Conservation (phyloP, 2,113 vertebrate species). For the Labeo catla region DNA sequence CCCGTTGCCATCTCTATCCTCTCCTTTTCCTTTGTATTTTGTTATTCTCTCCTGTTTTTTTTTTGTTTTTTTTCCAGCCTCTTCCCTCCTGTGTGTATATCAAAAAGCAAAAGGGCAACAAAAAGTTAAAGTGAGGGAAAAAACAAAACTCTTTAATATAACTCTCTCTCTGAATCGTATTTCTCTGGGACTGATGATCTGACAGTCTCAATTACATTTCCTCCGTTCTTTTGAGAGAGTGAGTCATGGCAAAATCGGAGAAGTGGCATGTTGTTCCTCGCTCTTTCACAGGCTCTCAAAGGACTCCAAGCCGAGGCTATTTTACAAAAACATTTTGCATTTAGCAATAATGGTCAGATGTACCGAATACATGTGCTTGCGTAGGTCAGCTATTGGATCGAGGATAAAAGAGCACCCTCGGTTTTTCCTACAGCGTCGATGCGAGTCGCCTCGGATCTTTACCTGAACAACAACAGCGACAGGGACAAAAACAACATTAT, state of each 20-base stretch:
- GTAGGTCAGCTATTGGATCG: constrained; percentile 9
- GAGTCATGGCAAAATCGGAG: constrained; percentile 26
- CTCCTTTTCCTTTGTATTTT: constrained; percentile 5
- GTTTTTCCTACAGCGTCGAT: not conserved
- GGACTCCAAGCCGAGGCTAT: not conserved
- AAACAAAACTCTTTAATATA: constrained; percentile 34
- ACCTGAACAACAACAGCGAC: constrained; percentile 13
- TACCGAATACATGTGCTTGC: not conserved
- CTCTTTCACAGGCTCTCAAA: constrained; percentile 36
- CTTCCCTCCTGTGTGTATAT: constrained; percentile 7
- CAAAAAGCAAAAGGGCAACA: constrained; percentile 25
- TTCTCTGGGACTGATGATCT: constrained; percentile 36
- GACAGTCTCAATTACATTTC: constrained; percentile 40
- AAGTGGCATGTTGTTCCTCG: not conserved
- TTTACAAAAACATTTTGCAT: not conserved
- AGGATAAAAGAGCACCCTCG: constrained; percentile 15
- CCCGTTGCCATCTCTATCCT: not conserved
- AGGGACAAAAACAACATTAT: constrained; percentile 40
- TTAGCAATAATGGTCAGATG: constrained; percentile 15
- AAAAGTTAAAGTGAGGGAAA: constrained; percentile 40
- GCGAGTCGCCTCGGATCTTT: not conserved
- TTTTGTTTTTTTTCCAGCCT: not conserved
- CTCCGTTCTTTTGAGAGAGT: constrained; percentile 28
- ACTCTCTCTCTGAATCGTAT: constrained; percentile 31
- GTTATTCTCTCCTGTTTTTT: not conserved